Evolutionary conservation across 2,797 vertebrate genomes (phyloP), one percentile per base, ranked within the genome.

Genomic region (Dryobates pubescens): DNA sequence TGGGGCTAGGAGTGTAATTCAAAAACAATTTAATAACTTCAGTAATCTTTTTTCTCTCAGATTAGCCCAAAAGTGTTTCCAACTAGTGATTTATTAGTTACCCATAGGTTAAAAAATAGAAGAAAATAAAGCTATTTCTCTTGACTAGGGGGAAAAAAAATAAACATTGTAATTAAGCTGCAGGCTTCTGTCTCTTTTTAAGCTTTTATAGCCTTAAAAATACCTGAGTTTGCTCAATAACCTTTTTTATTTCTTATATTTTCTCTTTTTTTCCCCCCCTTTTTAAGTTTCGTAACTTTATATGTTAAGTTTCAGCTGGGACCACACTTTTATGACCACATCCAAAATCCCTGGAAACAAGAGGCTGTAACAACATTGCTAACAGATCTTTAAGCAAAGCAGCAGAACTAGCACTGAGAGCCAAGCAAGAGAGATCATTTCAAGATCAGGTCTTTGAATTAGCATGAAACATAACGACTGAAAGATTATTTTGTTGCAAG

Each of bases 311-410:
- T 94, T 72, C 88, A 87, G 41, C 90, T 71, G 67, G 78, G 86
- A 78, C 67, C 56, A 20, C 1, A 3, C 57, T 96, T 96, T 94
- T 92, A 95, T 69, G 78, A 56, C 83, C 88, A 87, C 41, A 59
- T 26, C 76, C 78, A 67, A 96, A 94, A 89, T 53, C 90, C 86
- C 86, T 94, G 73, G 84, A 87, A 94, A 90, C 10, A 13, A 83
- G 86, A 92, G 38, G 61, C 82, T 79, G 71, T 76, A 72, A 75
- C 76, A 90, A 95, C 94, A 94, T 10, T 77, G 72, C 86, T 95
- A 89, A 87, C 89, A 88, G 86, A 77, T 78, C 86, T 88, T 86
- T 59, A 80, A 82, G 63, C 4, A 11, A 80, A 89, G 92, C 63
- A 79, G 82, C 32, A 73, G 72, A 94, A 89, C 77, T 45, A 78